Evolutionary conservation across 2,797 vertebrate species (phyloP).

Genomic region (Sebastolobus alascanus): DNA sequence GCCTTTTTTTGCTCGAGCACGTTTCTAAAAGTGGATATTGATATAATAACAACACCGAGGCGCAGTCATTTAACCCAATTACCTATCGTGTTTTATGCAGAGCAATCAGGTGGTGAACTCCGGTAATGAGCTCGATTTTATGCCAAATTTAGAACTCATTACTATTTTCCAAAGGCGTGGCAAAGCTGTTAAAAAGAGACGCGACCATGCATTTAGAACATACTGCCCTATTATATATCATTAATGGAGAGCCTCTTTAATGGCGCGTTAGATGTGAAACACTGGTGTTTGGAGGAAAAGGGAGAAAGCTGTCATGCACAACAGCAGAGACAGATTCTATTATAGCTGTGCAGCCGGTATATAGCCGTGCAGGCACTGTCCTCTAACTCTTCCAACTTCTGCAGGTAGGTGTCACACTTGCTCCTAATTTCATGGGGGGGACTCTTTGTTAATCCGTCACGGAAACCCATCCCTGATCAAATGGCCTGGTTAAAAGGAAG

Average conservation of each 20-base stretch:
- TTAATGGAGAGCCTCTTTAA: conserved; percentile 81
- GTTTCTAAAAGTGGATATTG: conserved; percentile 77
- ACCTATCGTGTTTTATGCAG: conserved; percentile 94
- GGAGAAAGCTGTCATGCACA: conserved; percentile 56
- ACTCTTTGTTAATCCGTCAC: conserved; percentile 76
- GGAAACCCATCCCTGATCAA: conserved; percentile 73
- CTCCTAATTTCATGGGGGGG: conserved; percentile 87
- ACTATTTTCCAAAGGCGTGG: conserved; percentile 89
- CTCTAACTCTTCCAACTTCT: conserved; percentile 88
- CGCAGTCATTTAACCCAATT: conserved; percentile 93
- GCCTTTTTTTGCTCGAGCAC: conserved; percentile 24
- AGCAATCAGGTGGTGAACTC: conserved; percentile 96
- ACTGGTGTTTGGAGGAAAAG: conserved; percentile 67
- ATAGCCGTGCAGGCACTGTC: conserved; percentile 46
- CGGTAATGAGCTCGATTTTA: conserved; percentile 99
- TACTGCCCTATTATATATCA: conserved; percentile 81
- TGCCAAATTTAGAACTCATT: conserved; percentile 97
- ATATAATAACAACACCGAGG: conserved; percentile 80
- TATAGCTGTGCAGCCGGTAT: conserved; percentile 39
- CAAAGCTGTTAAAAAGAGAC: conserved; percentile 83
- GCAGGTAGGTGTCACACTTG: conserved; percentile 99
- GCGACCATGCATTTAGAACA: conserved; percentile 82
- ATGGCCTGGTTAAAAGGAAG: conserved; percentile 68
- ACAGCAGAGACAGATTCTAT: conserved; percentile 2
- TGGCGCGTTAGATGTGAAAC: conserved; percentile 79